Conservation (phyloP, 2,113 vertebrate genomes). For the Anoplopoma fimbria region DNA sequence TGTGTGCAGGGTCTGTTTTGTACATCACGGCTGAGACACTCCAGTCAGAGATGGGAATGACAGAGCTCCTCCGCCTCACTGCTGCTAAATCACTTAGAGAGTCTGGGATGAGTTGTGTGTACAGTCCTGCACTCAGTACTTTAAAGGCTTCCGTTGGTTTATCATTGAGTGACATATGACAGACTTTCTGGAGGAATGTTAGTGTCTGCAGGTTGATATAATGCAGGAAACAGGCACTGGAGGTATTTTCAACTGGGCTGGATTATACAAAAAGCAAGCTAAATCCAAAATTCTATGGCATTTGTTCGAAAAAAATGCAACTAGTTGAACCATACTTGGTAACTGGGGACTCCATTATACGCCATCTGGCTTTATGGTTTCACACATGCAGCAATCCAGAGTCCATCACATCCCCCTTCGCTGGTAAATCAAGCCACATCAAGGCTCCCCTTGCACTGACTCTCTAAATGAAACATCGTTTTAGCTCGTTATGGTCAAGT, state of each 20-base stretch:
- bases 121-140: constrained; percentile 8
- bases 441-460: constrained; percentile 37
- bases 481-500: constrained; percentile 56
- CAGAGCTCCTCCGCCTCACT: constrained; percentile 50
- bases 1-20: constrained; percentile 56
- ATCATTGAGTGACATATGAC: constrained; percentile 11
- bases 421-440: constrained; percentile 62
- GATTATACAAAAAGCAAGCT: neutral
- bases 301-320: neutral
- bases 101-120: constrained; percentile 48
- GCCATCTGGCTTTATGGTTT: constrained; percentile 47
- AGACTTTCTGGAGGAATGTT: constrained; percentile 18
- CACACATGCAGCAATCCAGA: constrained; percentile 33
- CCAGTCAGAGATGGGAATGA: constrained; percentile 64
- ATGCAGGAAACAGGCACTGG: constrained; percentile 16
- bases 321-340: neutral
- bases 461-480: constrained; percentile 65
- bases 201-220: neutral
- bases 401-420: constrained; percentile 15
- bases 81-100: constrained; percentile 58
- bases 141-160: constrained; percentile 46
- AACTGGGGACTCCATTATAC: constrained; percentile 3
- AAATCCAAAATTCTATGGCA: neutral
- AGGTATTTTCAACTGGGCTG: neutral
- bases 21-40: constrained; percentile 63